These are phyloP conservation scores for Himalopsyche kuldschensis DNA, from an alignment of 2,888 invertebrate species.

Conservation along the genomic window DNA sequence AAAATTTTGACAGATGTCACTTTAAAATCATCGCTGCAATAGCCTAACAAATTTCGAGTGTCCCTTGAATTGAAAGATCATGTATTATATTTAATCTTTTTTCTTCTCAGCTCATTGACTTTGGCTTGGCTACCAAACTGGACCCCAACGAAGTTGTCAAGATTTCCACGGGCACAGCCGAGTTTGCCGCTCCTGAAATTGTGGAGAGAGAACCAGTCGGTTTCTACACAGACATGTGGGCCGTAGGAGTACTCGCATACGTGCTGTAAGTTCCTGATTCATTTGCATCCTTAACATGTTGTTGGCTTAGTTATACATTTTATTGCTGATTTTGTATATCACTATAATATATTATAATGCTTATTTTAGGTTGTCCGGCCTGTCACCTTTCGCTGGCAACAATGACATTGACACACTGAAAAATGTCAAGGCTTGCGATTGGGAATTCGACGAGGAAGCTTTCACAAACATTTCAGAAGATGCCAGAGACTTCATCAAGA, in stretches of 20 bases:
- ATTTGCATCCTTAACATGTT: neutral
- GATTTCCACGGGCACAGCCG: slow-evolving; percentile 98
- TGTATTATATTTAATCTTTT: neutral
- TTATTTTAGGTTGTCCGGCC: slow-evolving; percentile 78
- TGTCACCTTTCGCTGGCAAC: slow-evolving; percentile 98
- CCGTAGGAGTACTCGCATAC: slow-evolving; percentile 96
- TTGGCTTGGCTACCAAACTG: slow-evolving; percentile 96
- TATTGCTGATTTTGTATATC: neutral
- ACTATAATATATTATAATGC: neutral
- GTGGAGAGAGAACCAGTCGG: slow-evolving; percentile 98
- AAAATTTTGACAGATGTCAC: too few relatives aligned
- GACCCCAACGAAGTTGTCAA: slow-evolving; percentile 99
- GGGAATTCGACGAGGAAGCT: slow-evolving; percentile 97
- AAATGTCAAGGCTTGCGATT: slow-evolving; percentile 97
- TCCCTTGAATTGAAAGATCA: too few relatives aligned
- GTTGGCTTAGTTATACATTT: neutral
- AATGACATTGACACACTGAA: slow-evolving; percentile 97
- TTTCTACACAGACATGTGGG: slow-evolving; percentile 99
- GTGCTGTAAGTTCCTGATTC: slow-evolving; percentile 77
- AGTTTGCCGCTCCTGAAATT: slow-evolving; percentile 99
- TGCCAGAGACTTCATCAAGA: slow-evolving; percentile 96
- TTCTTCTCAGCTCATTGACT: slow-evolving; percentile 79
- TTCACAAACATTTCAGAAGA: slow-evolving; percentile 94
- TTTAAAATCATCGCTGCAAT: too few relatives aligned
- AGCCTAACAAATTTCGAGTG: too few relatives aligned